phyloP scores from a whole-genome alignment of 2,888 invertebrate genomes.

The Euproctis similis region DNA sequence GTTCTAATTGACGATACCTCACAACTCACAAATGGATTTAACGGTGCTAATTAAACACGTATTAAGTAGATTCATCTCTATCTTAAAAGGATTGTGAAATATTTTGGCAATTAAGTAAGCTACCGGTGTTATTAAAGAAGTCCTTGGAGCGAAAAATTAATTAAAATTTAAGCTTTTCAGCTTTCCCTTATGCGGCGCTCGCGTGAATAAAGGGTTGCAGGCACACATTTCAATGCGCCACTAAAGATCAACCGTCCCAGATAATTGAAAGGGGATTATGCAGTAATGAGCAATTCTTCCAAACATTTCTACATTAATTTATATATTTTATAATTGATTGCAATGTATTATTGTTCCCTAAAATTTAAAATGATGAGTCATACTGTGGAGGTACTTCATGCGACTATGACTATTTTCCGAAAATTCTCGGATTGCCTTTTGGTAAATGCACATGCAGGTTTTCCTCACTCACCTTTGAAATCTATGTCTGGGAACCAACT shows the following conservation, averaged over 20 bases:
- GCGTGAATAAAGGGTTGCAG: slow-evolving; percentile 49
- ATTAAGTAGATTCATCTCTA: slow-evolving; percentile 37
- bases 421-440: too few relatives aligned
- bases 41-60: slow-evolving; percentile 51
- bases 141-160: slow-evolving; percentile 69
- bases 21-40: slow-evolving; percentile 32
- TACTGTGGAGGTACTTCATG: too few relatives aligned
- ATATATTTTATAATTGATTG: too few relatives aligned
- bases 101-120: slow-evolving; percentile 63
- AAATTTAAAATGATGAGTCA: too few relatives aligned
- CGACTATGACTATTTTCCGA: too few relatives aligned
- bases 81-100: slow-evolving; percentile 54
- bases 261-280: slow-evolving; percentile 62
- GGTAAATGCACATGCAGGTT: too few relatives aligned
- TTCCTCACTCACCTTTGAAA: too few relatives aligned
- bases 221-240: slow-evolving; percentile 64
- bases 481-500: too few relatives aligned
- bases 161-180: slow-evolving; percentile 66
- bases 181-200: slow-evolving; percentile 47
- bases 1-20: slow-evolving; percentile 11
- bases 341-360: too few relatives aligned
- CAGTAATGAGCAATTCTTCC: slow-evolving; percentile 36
- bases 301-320: too few relatives aligned
- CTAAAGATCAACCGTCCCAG: slow-evolving; percentile 65
- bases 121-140: slow-evolving; percentile 54